Conservation (phyloP, 2,113 vertebrate genomes). For the Engraulis encrasicolus region DNA sequence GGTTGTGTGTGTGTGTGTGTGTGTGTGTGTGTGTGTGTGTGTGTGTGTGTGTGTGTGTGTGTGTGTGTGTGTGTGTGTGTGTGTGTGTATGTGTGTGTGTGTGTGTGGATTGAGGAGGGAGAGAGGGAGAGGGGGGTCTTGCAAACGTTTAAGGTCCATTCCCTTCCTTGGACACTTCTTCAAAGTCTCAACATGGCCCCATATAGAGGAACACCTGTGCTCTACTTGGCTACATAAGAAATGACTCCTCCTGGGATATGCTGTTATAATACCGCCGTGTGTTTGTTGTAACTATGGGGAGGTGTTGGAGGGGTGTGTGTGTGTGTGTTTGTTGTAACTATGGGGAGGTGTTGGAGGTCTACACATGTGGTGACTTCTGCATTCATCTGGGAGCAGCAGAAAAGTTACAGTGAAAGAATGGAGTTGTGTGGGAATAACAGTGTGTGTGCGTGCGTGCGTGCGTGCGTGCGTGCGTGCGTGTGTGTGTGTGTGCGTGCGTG, state of each 20-base stretch:
- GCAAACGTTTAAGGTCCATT: slow-evolving; percentile 70
- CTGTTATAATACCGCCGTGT: no score
- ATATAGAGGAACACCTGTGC: slow-evolving; percentile 78
- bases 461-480: not conserved
- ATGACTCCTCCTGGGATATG: slow-evolving; percentile 55
- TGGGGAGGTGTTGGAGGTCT: not conserved
- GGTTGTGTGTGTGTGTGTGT: no score
- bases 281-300: slow-evolving; percentile 20
- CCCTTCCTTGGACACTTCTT: slow-evolving; percentile 59
- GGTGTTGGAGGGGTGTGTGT: slow-evolving; percentile 7
- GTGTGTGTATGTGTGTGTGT: no score
- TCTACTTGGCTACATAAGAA: slow-evolving; percentile 66
- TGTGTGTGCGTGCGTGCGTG: not conserved
- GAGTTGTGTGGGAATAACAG: not conserved
- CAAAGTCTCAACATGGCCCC: slow-evolving; percentile 66
- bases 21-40: no score
- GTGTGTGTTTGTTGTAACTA: not conserved
- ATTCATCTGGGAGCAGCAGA: not conserved
- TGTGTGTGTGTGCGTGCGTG: not conserved
- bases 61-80: no score
- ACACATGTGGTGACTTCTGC: not conserved
- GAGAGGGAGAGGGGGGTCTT: no score
- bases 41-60: no score
- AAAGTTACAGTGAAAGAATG: not conserved
- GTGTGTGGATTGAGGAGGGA: no score